Conservation (phyloP, 1,140 invertebrate species). For the Drosophila sturtevanti region DNA sequence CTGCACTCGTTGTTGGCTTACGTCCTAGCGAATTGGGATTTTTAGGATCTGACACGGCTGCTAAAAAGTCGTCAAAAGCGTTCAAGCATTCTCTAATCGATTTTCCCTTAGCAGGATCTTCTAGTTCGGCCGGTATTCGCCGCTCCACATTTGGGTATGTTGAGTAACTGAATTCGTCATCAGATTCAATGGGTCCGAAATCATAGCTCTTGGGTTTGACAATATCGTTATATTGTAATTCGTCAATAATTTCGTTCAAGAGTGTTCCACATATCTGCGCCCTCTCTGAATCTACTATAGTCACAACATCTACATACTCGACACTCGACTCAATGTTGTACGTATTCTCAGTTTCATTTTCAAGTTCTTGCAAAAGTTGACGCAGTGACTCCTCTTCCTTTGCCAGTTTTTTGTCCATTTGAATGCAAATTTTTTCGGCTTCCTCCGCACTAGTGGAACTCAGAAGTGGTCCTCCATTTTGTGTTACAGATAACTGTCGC, state of each 20-base stretch:
- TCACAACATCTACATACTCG: conserved; percentile 10
- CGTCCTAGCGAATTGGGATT: neutral
- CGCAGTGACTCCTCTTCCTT: conserved; percentile 47
- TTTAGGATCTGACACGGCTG: conserved; percentile 17
- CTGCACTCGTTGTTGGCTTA: neutral
- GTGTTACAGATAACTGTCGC: conserved; percentile 34
- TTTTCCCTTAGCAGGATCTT: conserved; percentile 57
- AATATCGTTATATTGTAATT: conserved; percentile 32
- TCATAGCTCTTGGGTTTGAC: conserved; percentile 44
- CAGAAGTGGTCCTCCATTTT: neutral
- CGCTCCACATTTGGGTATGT: conserved; percentile 41
- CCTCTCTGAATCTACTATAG: neutral
- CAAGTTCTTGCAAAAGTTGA: conserved; percentile 55
- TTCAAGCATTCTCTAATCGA: conserved; percentile 59
- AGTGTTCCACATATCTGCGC: conserved; percentile 29
- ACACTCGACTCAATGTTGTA: conserved; percentile 29
- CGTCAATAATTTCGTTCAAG: conserved; percentile 46
- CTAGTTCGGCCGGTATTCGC: conserved; percentile 33
- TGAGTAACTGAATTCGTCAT: conserved; percentile 68
- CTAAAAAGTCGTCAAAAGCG: conserved; percentile 45
- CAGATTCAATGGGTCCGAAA: conserved; percentile 61
- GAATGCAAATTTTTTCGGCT: conserved; percentile 38
- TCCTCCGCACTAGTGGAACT: conserved; percentile 26
- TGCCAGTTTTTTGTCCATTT: conserved; percentile 43
- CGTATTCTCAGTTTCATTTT: conserved; percentile 41